Conservation (phyloP, 2,888 invertebrate genomes). For the Drosophila multiciliata region DNA sequence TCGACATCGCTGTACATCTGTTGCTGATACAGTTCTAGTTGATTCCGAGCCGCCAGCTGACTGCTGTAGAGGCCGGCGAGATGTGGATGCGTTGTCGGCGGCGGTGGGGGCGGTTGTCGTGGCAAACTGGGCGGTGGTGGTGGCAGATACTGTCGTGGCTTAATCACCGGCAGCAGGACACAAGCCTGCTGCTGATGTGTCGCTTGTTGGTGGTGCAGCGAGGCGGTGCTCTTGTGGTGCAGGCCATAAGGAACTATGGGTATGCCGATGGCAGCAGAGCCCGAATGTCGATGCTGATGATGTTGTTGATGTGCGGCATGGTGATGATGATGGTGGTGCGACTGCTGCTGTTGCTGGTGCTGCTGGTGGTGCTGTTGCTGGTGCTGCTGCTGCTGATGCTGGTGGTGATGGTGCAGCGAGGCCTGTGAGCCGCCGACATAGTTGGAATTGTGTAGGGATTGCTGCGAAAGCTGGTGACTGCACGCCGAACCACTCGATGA, state of each 20-base stretch:
- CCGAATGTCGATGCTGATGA: conserved; percentile 71
- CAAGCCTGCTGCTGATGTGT: conserved; percentile 85
- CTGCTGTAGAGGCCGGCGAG: conserved; percentile 90
- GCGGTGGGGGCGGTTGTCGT: conserved; percentile 88
- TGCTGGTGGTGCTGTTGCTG: conserved; percentile 27
- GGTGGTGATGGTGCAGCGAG: conserved; percentile 66
- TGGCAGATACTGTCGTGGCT: conserved; percentile 87
- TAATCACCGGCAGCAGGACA: conserved; percentile 88
- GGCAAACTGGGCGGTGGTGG: conserved; percentile 89
- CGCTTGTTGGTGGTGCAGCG: conserved; percentile 84
- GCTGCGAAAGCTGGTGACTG: conserved; percentile 77
- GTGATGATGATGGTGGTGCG: conserved; percentile 28
- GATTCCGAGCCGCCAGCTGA: conserved; percentile 89
- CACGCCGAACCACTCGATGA: conserved; percentile 77
- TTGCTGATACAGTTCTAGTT: conserved; percentile 94
- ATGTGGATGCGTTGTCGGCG: conserved; percentile 87
- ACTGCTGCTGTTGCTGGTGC: conserved; percentile 8
- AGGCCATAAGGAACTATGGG: conserved; percentile 86
- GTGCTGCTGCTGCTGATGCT: conserved; percentile 26
- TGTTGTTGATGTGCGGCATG: conserved; percentile 9
- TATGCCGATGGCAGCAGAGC: conserved; percentile 82
- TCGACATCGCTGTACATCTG: conserved; percentile 96
- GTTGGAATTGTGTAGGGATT: conserved; percentile 81
- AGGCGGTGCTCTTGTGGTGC: conserved; percentile 88
- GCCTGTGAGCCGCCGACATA: conserved; percentile 80